Evolutionary conservation across 2,888 invertebrate genomes (phyloP), one percentile per base, ranked within the genome.

Genomic region (Eucera pruinosa): DNA sequence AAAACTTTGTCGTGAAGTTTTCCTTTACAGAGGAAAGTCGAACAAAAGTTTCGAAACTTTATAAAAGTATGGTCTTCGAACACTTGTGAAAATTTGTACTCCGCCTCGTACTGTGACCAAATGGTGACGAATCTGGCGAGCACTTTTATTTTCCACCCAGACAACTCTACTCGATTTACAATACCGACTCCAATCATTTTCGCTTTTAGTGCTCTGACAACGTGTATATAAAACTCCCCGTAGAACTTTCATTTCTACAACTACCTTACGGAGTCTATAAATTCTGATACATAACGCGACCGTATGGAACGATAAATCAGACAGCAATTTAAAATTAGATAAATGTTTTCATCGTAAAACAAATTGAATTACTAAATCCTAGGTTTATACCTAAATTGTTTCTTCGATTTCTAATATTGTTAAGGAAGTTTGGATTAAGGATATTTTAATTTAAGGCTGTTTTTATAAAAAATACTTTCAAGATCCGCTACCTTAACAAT

Each of bases 21-120:
- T 13, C 20, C 6, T 20, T n/a, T n/a, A n/a, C n/a, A n/a, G n/a
- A 15, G 41, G 23, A 50, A 68, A 68, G 60, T 43, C 41, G 50
- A n/a, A 30, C 67, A 5, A 50, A 61, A 61, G 36, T 61, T 68
- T n/a, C n/a, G 43, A 52, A 68, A 68, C 68, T 62, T 60, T 41
- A 36, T 43, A 45, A 62, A 68, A 68, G 62, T 68, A 68, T 68
- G 52, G 62, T 33, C 33, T 33, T 68, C 52, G 52, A 62, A 52
- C 41, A 43, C 62, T 68, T 15, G 41, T 25, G 62, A 52, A 68
- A 62, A n/a, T n/a, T n/a, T n/a, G 58, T 67, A 60, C 27, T 48
- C 30, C 3, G 0, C n/a, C 25, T 52, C 18, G 30, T 36, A 18
- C 67, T n/a, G 30, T 30, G 41, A n/a, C 50, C 68, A 62, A 43